These are phyloP conservation scores for Drusus annulatus DNA, from an alignment of 1,140 invertebrate genomes.

Conservation along the genomic window DNA sequence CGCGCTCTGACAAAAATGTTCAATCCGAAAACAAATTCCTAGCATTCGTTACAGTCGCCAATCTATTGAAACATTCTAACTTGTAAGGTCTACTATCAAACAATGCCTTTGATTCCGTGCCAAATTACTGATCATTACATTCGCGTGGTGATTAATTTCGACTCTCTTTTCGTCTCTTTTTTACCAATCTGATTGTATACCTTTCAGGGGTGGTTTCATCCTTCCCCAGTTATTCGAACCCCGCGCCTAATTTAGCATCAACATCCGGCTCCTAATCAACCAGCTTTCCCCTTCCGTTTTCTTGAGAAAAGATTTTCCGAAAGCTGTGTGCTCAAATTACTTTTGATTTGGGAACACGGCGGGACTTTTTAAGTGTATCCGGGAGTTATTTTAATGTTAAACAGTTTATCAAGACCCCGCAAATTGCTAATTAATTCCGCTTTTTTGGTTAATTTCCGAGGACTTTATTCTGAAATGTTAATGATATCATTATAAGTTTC, in stretches of 20 bases:
- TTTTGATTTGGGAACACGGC: slow-evolving; percentile 55
- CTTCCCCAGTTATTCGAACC: slow-evolving; percentile 15
- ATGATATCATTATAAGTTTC: too few species aligned
- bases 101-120: not conserved
- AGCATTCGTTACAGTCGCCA: not conserved
- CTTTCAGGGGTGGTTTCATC: slow-evolving; percentile 10
- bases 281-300: slow-evolving; percentile 47
- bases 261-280: slow-evolving; percentile 59
- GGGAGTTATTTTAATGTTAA: slow-evolving; percentile 45
- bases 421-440: not conserved
- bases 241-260: slow-evolving; percentile 57
- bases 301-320: slow-evolving; percentile 53
- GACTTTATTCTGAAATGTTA: too few species aligned
- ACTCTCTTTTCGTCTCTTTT: slow-evolving; percentile 5
- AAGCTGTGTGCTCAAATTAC: slow-evolving; percentile 55
- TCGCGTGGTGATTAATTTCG: not conserved
- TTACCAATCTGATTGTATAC: slow-evolving; percentile 34
- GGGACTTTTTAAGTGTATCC: slow-evolving; percentile 40
- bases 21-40: not conserved
- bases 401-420: slow-evolving; percentile 33
- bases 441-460: not conserved
- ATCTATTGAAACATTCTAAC: not conserved
- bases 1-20: not conserved
- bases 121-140: not conserved
- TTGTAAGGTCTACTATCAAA: not conserved